These are phyloP conservation scores for Coreoperca whiteheadi DNA, from an alignment of 2,113 vertebrate genomes.

Conservation along the genomic window DNA sequence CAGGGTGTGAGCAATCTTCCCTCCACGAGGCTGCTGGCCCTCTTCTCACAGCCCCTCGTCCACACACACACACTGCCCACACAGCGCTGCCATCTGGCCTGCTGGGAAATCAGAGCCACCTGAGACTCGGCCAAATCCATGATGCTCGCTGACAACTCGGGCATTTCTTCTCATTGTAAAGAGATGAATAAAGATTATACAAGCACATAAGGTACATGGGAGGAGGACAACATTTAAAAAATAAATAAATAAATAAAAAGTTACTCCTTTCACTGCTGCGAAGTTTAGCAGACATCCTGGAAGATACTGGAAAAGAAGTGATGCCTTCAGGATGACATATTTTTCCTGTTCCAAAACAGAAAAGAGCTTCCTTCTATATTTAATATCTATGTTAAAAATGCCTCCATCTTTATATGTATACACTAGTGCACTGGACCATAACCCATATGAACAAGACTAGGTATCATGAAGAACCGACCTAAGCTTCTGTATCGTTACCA, in stretches of 20 bases:
- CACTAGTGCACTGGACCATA: background rate
- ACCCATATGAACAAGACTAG: background rate
- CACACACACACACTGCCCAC: conserved; percentile 71
- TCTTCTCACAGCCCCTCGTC: conserved; percentile 69
- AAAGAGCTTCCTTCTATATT: background rate
- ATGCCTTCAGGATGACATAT: background rate
- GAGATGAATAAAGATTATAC: conserved; percentile 67
- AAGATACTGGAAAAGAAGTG: background rate
- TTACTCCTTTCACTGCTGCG: conserved; percentile 1
- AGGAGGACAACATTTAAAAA: conserved; percentile 7
- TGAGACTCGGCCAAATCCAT: conserved; percentile 80
- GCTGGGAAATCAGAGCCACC: conserved; percentile 81
- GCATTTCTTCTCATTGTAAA: conserved; percentile 69
- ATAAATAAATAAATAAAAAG: background rate
- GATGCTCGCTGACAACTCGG: conserved; percentile 73
- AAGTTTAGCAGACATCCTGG: conserved; percentile 29
- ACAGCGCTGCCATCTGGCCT: conserved; percentile 85
- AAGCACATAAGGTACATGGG: conserved; percentile 52
- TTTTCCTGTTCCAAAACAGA: background rate
- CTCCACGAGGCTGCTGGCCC: conserved; percentile 69
- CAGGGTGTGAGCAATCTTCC: conserved; percentile 80
- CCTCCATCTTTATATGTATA: background rate
- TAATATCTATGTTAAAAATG: background rate
- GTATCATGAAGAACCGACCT: background rate
- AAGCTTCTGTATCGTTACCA: background rate